Evolutionary conservation across 2,797 vertebrate species (phyloP), one percentile per base, ranked within the genome.

Genomic region (Chaunax sp.): DNA sequence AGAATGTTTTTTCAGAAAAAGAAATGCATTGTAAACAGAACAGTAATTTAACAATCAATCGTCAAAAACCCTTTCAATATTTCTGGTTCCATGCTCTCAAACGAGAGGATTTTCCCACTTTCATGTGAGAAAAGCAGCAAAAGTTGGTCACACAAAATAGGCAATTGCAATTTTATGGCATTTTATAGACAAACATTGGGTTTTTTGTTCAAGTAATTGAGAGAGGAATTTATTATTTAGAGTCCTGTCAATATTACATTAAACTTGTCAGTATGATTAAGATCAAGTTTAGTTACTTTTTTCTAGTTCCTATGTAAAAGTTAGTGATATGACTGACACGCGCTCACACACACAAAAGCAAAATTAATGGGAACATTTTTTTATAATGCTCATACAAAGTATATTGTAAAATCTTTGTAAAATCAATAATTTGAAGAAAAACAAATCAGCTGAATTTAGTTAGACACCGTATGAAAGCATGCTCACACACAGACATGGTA

Each of bases 371-470:
- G 43, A 40, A 56, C 15, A 28, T 19, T 18, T 10, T 35, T 9
- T 35, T 35, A 11, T 11, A 46, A 41, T 52, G 15, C 35, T 23
- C 14, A 54, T 19, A 70, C 8, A 51, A 33, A 38, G 3, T 52
- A 6, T 35, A 6, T 40, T 37, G 35, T 6, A 43, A 4, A 4
- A 25, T 46, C 7, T 20, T 37, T 43, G 6, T 54, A 35, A 71
- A 60, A 57, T 69, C 51, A 64, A 62, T 77, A 62, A 53, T 66
- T 73, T 26, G 14, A 65, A 47, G 13, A 5, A 23, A 61, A 35
- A 62, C 33, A 45, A 35, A 13, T 55, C 7, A 23, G 7, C 43
- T 60, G 23, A 41, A 54, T 68, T 45, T 16, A 33, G 68, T 38
- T 50, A 14, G 20, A n/a, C n/a, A n/a, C n/a, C n/a, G 49, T 60